Percentiles rank a stretch among this genome's conserved stretches.
These are phyloP conservation scores for Palythoa caribaeorum DNA, from an alignment of 92 coral and sea anemone genomes.

Conservation along the genomic window DNA sequence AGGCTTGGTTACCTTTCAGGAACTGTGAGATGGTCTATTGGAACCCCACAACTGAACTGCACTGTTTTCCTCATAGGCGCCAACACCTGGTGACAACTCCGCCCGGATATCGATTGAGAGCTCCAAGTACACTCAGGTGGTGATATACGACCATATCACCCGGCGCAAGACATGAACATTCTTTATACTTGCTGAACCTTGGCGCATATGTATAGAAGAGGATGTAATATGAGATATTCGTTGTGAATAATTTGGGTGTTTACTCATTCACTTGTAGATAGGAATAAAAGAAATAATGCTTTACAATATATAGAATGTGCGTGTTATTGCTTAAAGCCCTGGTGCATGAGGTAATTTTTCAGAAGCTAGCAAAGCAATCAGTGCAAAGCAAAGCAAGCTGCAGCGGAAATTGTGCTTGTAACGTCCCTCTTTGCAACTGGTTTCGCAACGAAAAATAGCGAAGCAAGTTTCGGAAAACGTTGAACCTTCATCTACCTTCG, in stretches of 20 bases:
- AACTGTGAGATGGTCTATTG: no score
- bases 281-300: not conserved
- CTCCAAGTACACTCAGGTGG: conserved; percentile 89
- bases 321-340: not conserved
- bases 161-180: conserved; percentile 82
- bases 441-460: no score
- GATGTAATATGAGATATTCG: not conserved
- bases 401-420: no score
- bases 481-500: no score
- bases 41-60: no score
- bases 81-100: conserved; percentile 97
- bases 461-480: no score
- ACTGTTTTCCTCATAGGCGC: no score
- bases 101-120: conserved; percentile 92
- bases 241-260: not conserved
- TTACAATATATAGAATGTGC: not conserved
- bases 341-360: no score
- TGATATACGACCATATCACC: conserved; percentile 96
- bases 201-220: not conserved
- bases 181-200: not conserved
- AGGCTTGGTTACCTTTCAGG: no score
- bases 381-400: no score
- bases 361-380: no score
- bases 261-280: not conserved
- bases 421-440: no score